Evolutionary conservation across 2,888 invertebrate genomes (phyloP), one percentile per base, ranked within the genome.

Genomic region (Nymphalis c-album): DNA sequence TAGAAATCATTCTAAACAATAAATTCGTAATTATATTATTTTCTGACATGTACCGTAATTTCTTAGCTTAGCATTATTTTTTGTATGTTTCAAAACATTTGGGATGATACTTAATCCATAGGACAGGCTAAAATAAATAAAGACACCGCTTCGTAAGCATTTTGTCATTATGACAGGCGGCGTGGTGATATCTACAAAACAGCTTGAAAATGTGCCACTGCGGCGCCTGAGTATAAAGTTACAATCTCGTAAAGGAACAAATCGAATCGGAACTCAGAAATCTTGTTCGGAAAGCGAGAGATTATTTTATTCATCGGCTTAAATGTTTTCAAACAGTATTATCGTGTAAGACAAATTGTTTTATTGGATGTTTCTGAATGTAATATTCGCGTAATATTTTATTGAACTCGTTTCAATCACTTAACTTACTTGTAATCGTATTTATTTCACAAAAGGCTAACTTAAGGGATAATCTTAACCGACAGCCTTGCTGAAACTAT

Each of bases 181-280:
- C 73, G 74, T 75, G 76, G 76, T 76, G 84, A 81, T 83, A 86
- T 84, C 85, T 80, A 75, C 80, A 85, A 83, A 82, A 77, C 75
- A 78, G 74, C 77, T 76, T 72, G 74, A 75, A 76, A 79, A 77
- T 75, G 77, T 82, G 83, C 81, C 80, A 80, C 79, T 74, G 79
- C 77, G 83, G 82, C 82, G 82, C 82, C 78, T 81, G 80, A 82
- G 84, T 88, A 86, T 88, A 82, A 83, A 83, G 82, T 87, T 87
- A 86, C 84, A 82, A 82, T 81, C 79, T 76, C 73, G 77, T 78
- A 75, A 78, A 79, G 79, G 76, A 81, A 83, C 80, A 84, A 85
- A 86, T 85, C 78, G 81, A 82, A 83, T 80, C 76, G 77, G 76
- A 74, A 78, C 74, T 78, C 79, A 77, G 79, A 81, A 84, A 85